Evolutionary conservation across 2,113 vertebrate species (phyloP).

Genomic region (Vireo altiloquus): DNA sequence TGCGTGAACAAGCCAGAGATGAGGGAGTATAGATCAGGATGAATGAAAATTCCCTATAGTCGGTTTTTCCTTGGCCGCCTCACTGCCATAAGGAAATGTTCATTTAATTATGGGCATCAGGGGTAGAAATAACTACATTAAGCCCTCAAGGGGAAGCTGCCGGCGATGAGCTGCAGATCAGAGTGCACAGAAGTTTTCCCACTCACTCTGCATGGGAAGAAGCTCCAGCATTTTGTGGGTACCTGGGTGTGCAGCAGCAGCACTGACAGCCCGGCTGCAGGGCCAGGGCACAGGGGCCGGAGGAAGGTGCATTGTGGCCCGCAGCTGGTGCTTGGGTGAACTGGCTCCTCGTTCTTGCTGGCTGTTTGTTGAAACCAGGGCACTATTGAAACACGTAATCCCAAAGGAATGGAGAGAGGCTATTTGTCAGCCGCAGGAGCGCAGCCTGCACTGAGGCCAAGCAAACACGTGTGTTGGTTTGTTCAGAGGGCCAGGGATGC

Average conservation of each 20-base stretch:
- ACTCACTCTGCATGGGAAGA: not conserved
- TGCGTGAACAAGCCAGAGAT: not conserved
- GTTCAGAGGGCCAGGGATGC: not conserved
- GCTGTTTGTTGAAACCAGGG: not conserved
- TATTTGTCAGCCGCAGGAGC: constrained; percentile 1
- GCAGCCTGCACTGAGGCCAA: not conserved
- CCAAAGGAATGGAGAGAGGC: constrained; percentile 13
- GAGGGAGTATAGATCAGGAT: constrained; percentile 40
- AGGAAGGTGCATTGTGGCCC: not conserved
- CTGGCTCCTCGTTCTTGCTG: not conserved
- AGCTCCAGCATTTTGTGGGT: not conserved
- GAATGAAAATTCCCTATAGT: constrained; percentile 53
- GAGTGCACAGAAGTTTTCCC: not conserved
- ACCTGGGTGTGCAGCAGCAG: not conserved
- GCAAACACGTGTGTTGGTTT: not conserved
- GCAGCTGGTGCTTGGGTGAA: not conserved
- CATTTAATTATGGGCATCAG: constrained; percentile 58
- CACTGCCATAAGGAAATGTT: constrained; percentile 48
- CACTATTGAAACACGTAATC: constrained; percentile 27
- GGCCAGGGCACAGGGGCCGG: not conserved
- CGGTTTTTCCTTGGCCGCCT: constrained; percentile 41
- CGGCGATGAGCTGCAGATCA: not conserved
- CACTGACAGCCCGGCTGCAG: not conserved
- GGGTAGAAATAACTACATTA: constrained; percentile 60
- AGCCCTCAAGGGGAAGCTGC: constrained; percentile 51